A percentile compares a stretch with the other conserved stretches of the same genome.
Evolutionary conservation across 2,113 vertebrate genomes (phyloP).

Genomic region (Thalassoma bifasciatum): DNA sequence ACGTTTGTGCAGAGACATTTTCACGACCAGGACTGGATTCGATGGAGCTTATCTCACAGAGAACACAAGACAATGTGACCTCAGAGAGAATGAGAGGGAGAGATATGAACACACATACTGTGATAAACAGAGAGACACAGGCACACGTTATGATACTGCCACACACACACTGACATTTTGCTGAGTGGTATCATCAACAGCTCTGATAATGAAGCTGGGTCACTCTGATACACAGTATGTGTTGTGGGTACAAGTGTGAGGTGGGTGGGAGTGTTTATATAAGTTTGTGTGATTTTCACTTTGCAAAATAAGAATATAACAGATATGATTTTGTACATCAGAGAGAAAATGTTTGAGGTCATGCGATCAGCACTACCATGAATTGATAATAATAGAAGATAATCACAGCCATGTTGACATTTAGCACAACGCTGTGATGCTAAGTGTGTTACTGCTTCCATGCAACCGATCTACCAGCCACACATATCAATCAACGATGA

Average conservation of each 20-base stretch:
- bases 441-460: background rate
- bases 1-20: conserved; percentile 8
- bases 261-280: background rate
- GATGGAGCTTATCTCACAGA: conserved; percentile 26
- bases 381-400: no score
- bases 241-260: conserved; percentile 4
- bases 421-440: background rate
- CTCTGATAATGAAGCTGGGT: conserved; percentile 40
- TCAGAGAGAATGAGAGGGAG: background rate
- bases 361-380: background rate
- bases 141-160: background rate
- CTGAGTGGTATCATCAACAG: conserved; percentile 34
- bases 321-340: background rate
- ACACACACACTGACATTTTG: conserved; percentile 36
- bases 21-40: conserved; percentile 17
- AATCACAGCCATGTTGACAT: no score
- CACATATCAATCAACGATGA: background rate
- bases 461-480: background rate
- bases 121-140: conserved; percentile 1
- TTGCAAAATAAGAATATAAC: background rate
- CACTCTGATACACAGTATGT: conserved; percentile 17
- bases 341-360: background rate
- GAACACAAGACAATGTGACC: conserved; percentile 40
- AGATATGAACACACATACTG: conserved; percentile 2
- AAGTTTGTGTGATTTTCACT: background rate